Base-by-base conservation (phyloP, 2,113 vertebrate species). In the Nestor notabilis region DNA sequence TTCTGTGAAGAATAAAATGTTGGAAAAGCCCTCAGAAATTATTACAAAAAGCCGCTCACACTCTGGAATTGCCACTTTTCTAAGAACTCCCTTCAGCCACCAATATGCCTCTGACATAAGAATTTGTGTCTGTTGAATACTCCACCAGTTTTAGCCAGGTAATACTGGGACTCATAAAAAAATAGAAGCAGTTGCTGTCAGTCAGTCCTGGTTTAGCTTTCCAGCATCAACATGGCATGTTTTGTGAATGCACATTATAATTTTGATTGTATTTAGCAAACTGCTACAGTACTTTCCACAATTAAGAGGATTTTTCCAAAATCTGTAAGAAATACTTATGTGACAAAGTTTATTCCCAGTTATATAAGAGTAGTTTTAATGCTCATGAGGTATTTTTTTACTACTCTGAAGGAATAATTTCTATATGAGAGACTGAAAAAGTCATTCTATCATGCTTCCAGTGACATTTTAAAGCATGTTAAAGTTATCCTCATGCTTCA, bases 1-100 rank as follows among this genome's bases (percentile, higher is more conserved):
- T 94, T 83, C 49, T 0, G 0, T 50, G 29, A 91, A 94, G 84
- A 94, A 89, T 52, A 69, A 94, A 83, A 35, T 3, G 4, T 17
- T 65, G 52, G 39, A 85, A 79, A 87, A 89, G 61, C 56, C 77
- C 50, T 82, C 64, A 90, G 50, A 92, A 88, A 94, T 80, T 37
- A 53, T 60, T 68, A 55, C 33, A 79, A 89, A 93, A 94, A 89
- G 60, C 50, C 74, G 35, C 9, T 90, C 33, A 2, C 63, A 49
- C 33, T 80, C 7, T 33, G 47, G 29, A 33, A 89, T 82, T 83
- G 29, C 8, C 50, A 60, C 39, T 90, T 75, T 70, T 37, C 43
- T 66, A 52, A 80, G 53, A 58, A 21, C 13, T 88, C 39, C 27
- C 23, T 95, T 86, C 50, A 77, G 70, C 5, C 4, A 2, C 64